Evolutionary conservation across 2,797 vertebrate species (phyloP).

Genomic region (Esox lucius): DNA sequence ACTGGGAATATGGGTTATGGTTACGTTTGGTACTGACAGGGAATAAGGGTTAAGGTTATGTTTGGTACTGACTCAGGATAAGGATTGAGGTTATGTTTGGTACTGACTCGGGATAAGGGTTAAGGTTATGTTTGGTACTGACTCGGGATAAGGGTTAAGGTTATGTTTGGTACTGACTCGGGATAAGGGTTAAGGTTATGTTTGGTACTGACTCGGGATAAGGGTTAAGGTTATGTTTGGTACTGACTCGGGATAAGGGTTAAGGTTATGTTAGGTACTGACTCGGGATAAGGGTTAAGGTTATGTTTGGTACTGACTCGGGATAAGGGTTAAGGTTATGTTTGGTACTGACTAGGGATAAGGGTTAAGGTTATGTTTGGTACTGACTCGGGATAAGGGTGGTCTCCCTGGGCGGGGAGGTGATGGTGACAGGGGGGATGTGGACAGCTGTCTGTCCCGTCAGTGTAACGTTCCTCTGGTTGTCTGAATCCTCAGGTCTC

Average conservation of each 20-base stretch:
- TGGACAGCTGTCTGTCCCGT: constrained; percentile 76
- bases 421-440: constrained; percentile 83
- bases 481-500: constrained; percentile 87
- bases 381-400: constrained; percentile 66
- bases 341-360: constrained; percentile 43
- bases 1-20: constrained; percentile 46
- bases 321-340: constrained; percentile 17
- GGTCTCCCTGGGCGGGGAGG: constrained; percentile 81
- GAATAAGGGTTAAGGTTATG: not conserved
- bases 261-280: constrained; percentile 14
- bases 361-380: not conserved
- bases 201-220: not conserved
- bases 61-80: not conserved
- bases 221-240: not conserved
- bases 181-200: not conserved
- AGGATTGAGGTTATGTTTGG: not conserved
- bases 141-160: not conserved
- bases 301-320: constrained; percentile 37
- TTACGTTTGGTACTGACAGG: not conserved
- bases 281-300: constrained; percentile 32
- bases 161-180: not conserved
- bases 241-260: constrained; percentile 41
- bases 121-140: not conserved
- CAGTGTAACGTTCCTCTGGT: constrained; percentile 85
- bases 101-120: not conserved